Conservation (phyloP, 2,797 vertebrate genomes). For the Malacoraja senta region DNA sequence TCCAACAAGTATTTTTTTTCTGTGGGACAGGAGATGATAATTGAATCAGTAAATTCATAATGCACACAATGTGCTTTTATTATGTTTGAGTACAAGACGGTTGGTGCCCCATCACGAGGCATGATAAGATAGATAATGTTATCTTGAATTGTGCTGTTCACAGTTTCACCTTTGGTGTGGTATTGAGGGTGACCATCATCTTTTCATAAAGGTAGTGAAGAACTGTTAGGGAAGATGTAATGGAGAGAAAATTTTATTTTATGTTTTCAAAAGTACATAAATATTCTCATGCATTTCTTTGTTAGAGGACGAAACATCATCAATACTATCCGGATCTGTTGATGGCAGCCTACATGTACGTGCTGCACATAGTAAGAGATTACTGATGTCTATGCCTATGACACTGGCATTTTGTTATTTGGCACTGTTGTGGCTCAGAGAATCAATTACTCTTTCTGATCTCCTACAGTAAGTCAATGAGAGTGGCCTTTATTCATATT, state of each 20-base stretch:
- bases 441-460: slow-evolving; percentile 74
- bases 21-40: not conserved
- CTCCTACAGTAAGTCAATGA: slow-evolving; percentile 69
- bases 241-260: not conserved
- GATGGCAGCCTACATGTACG: slow-evolving; percentile 54
- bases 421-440: slow-evolving; percentile 75
- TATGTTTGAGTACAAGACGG: not conserved
- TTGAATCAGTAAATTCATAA: not conserved
- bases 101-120: not conserved
- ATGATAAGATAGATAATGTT: not conserved
- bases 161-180: not conserved
- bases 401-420: slow-evolving; percentile 79
- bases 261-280: not conserved
- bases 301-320: slow-evolving; percentile 48
- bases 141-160: not conserved
- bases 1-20: too few species aligned
- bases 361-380: slow-evolving; percentile 39
- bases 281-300: not conserved
- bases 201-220: not conserved
- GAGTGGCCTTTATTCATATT: not conserved
- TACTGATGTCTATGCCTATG: slow-evolving; percentile 70
- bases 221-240: not conserved
- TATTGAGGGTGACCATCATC: not conserved
- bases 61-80: not conserved
- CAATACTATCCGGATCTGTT: slow-evolving; percentile 60